Evolutionary conservation across 2,113 vertebrate species (phyloP).

Genomic region (Axis porcinus): DNA sequence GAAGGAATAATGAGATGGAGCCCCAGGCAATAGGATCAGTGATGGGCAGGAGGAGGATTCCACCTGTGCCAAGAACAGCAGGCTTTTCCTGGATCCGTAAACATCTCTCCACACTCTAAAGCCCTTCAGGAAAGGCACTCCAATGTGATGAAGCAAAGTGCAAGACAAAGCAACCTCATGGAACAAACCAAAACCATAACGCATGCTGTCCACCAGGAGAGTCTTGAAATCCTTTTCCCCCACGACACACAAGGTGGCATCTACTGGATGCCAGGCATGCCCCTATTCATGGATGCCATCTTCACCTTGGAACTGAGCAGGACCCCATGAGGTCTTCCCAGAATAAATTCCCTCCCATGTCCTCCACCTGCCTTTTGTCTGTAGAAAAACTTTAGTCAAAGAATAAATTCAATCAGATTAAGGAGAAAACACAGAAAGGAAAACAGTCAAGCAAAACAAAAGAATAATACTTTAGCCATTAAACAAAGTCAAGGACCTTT

Average conservation of each 20-base stretch:
- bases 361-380: not conserved
- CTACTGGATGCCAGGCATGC: too few relatives aligned
- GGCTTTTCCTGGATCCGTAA: rapidly evolving
- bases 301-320: not conserved
- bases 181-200: not conserved
- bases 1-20: not conserved
- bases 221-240: rapidly evolving
- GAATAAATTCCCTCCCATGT: not conserved
- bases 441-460: not conserved
- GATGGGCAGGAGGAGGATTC: too few relatives aligned
- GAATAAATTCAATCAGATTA: not conserved
- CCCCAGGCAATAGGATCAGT: not conserved
- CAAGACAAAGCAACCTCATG: not conserved
- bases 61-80: rapidly evolving
- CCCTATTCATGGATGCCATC: not conserved
- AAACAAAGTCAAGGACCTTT: not conserved
- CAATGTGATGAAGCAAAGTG: not conserved
- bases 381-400: not conserved
- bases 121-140: not conserved
- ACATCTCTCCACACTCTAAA: not conserved
- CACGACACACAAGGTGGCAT: rapidly evolving
- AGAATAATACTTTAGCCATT: not conserved
- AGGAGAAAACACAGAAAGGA: not conserved
- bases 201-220: not conserved
- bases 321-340: not conserved